Evolutionary conservation across 2,888 invertebrate genomes (phyloP), one percentile per base, ranked within the genome.

Genomic region (Eupithecia exiguata): DNA sequence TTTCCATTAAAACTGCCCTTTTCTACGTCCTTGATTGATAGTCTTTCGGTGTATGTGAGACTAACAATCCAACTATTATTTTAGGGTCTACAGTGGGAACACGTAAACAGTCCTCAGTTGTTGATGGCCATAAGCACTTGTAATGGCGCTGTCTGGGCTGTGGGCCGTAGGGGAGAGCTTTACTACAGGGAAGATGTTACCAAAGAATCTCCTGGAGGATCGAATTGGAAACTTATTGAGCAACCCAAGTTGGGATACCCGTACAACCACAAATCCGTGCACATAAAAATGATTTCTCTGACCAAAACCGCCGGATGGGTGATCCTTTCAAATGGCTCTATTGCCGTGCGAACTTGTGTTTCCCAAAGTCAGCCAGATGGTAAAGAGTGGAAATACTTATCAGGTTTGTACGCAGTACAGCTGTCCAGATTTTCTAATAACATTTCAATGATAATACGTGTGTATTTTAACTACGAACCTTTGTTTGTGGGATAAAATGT

Each of bases 101-200:
- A 97, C 83, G 96, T 98, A 69, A 95, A 96, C 65, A 97, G 97
- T 77, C 98, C 98, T 84, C 97, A 98, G 88, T 95, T 97, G 2
- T 92, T 98, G 77, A 95, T 96, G 58, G 96, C 96, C 71, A 97
- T 98, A 79, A 96, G 97, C 81, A 94, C 92, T 58, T 96, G 97
- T 77, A 96, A 96, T 21, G 95, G 96, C 30, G 91, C 95, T 30
- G 96, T 98, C 43, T 99, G 99, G 99, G 97, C 97, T 0, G 96
- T 98, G 21, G 98, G 98, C 0, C 96, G 96, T 83, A 98, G 97
- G 92, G 98, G 98, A 53, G 97, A 97, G 80, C 96, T 97, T 5
- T 98, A 97, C 88, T 97, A 96, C 92, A 95, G 98, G 80, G 95
- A 96, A 83, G 98, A 97, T 21, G 96, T 98, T 62, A 96, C 95